Evolutionary conservation across 2,797 vertebrate species (phyloP).

Genomic region (Saxicola maurus): DNA sequence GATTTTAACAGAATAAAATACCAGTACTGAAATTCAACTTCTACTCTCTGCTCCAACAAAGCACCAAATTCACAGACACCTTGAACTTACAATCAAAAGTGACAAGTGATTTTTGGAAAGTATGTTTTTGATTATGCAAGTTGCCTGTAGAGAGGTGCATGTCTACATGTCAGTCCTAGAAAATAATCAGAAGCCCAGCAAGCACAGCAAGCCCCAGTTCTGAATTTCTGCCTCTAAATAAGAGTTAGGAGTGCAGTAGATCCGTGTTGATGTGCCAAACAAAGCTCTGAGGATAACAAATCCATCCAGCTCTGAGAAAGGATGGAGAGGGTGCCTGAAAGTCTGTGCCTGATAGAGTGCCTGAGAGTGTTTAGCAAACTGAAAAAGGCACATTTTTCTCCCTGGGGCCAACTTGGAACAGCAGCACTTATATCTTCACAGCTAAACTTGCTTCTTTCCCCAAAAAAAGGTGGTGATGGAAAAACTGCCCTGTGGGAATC

Average conservation of each 20-base stretch:
- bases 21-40: accelerated
- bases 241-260: background rate
- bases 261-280: background rate
- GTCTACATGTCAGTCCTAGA: background rate
- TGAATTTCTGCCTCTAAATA: background rate
- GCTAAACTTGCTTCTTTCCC: background rate
- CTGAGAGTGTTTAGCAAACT: background rate
- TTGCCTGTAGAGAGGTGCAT: background rate
- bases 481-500: background rate
- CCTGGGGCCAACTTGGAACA: background rate
- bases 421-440: background rate
- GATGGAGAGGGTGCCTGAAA: background rate
- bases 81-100: background rate
- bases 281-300: background rate
- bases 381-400: background rate
- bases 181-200: background rate
- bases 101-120: background rate
- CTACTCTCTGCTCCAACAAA: background rate
- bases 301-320: background rate
- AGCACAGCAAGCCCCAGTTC: background rate
- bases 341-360: background rate
- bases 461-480: background rate
- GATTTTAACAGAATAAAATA: background rate
- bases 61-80: background rate
- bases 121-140: background rate